Evolutionary conservation across 2,113 vertebrate genomes (phyloP).

Genomic region (Emydura subglobosa): DNA sequence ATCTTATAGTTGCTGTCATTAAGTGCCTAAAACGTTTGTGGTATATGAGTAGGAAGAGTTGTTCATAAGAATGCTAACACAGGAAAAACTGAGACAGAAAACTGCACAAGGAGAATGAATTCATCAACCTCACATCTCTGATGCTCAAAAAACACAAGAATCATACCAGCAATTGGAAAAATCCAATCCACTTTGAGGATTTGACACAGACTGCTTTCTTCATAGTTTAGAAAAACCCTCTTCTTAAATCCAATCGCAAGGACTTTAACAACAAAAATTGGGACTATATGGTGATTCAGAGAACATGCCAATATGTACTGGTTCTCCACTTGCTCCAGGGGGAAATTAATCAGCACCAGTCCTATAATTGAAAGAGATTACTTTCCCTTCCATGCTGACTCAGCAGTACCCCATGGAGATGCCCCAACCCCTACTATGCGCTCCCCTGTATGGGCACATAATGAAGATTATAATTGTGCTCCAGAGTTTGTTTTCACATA

Average conservation of each 20-base stretch:
- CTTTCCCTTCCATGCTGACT: not conserved
- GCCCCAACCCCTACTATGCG: not conserved
- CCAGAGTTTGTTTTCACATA: not conserved
- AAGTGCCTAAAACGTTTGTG: not conserved
- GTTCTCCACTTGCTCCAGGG: not conserved
- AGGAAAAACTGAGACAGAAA: not conserved
- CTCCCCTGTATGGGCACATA: not conserved
- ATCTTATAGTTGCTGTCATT: not conserved
- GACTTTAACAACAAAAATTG: not conserved
- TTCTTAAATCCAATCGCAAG: not conserved
- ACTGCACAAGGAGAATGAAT: not conserved
- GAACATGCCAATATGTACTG: not conserved
- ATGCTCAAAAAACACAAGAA: not conserved
- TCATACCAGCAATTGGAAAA: not conserved
- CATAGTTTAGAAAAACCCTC: not conserved
- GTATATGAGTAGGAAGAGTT: not conserved
- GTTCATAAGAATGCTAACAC: not conserved
- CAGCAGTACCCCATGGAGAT: conserved; percentile 4
- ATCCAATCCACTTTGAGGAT: not conserved
- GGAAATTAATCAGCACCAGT: conserved; percentile 25
- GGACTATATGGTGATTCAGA: conserved; percentile 14
- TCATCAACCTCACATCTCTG: not conserved
- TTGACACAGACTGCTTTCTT: not conserved
- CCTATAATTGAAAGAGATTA: conserved; percentile 14
- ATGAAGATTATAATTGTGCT: conserved; percentile 17